These are phyloP conservation scores for Oasisia sp. DNA, from an alignment of 2,888 invertebrate species.

Conservation along the genomic window DNA sequence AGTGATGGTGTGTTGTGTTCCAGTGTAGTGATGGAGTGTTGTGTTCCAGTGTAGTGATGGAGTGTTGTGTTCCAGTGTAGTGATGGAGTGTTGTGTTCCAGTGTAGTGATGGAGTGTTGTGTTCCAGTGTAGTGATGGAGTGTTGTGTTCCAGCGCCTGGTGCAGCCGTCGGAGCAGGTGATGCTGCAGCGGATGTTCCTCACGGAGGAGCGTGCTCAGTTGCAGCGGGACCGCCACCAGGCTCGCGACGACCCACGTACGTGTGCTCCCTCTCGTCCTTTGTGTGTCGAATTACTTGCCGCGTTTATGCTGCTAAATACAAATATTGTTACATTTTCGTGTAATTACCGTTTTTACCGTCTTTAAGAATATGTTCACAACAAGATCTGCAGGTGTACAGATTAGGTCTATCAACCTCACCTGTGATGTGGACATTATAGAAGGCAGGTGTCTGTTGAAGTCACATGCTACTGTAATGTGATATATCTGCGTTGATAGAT, in stretches of 20 bases:
- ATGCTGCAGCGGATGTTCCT: conserved; percentile 29
- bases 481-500: neutral
- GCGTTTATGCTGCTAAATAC: neutral
- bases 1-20: too few species aligned
- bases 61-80: neutral
- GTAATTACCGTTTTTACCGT: neutral
- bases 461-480: neutral
- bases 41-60: too few species aligned
- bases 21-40: too few species aligned
- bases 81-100: neutral
- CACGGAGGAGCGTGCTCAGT: neutral
- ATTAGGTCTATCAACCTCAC: too few species aligned
- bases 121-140: neutral
- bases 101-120: neutral
- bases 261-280: neutral
- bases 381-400: too few species aligned
- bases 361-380: too few species aligned
- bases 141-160: neutral
- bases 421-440: neutral
- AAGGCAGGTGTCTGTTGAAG: neutral
- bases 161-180: conserved; percentile 20
- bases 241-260: conserved; percentile 24
- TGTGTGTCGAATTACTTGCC: neutral
- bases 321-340: too few species aligned
- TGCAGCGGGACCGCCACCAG: neutral